Conservation (phyloP, 1,140 invertebrate species). For the Anadara kagoshimensis region DNA sequence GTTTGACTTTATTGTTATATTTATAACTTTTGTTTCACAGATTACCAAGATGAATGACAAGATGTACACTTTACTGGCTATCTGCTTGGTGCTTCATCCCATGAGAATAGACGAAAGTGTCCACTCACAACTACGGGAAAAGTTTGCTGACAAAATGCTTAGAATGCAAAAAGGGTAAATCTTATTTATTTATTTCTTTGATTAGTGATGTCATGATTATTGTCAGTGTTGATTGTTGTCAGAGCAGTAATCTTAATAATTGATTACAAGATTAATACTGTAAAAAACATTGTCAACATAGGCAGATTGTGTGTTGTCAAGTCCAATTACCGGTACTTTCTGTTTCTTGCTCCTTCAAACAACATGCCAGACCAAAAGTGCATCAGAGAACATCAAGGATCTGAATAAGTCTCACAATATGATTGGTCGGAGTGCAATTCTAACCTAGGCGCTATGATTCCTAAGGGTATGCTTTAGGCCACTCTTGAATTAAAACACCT, state of each 20-base stretch:
- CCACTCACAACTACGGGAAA: conserved; percentile 92
- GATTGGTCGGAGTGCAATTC: no score
- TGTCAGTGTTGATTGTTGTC: no score
- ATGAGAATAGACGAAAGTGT: conserved; percentile 99
- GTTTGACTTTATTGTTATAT: not conserved
- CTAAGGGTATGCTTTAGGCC: no score
- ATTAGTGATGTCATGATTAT: no score
- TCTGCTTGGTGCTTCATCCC: conserved; percentile 97
- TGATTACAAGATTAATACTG: no score
- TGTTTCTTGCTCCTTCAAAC: not conserved
- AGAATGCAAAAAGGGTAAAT: conserved; percentile 97
- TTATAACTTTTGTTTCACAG: conserved; percentile 71
- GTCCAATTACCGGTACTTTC: not conserved
- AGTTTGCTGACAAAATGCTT: conserved; percentile 97
- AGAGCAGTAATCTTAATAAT: no score
- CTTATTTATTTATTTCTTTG: not conserved
- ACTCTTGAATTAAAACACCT: no score
- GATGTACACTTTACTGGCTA: conserved; percentile 97
- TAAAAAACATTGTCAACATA: no score
- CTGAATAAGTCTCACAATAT: not conserved
- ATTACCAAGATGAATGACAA: conserved; percentile 99
- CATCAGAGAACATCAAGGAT: not conserved
- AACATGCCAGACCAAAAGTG: not conserved
- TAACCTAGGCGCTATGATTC: no score
- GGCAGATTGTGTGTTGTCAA: no score